A percentile compares a stretch with the other conserved stretches of the same genome.
Conservation (phyloP, 2,797 vertebrate species). For the Gobio occitaniae region DNA sequence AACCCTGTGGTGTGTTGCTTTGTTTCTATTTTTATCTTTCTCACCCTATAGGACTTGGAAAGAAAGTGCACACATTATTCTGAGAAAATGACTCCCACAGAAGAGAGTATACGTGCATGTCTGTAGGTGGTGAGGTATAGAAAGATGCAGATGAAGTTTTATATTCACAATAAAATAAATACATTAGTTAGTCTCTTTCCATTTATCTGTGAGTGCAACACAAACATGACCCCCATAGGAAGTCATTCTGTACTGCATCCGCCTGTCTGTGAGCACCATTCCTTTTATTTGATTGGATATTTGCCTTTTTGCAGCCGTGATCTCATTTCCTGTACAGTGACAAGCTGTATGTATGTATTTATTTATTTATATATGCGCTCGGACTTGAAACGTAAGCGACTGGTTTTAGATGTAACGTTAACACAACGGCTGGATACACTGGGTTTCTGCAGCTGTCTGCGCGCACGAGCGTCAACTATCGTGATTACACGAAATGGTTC, state of each 20-base stretch:
- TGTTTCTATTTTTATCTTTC: background rate
- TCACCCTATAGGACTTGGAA: background rate
- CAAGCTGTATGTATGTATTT: background rate
- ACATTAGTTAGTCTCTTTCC: background rate
- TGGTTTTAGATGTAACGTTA: background rate
- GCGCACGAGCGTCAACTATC: background rate
- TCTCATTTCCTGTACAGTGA: conserved; percentile 57
- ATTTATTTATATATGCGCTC: background rate
- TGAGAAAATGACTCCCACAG: background rate
- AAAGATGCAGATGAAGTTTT: background rate
- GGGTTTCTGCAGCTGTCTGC: background rate
- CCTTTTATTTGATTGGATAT: conserved; percentile 45
- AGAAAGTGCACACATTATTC: background rate
- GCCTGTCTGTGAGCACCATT: background rate
- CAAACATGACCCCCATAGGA: background rate
- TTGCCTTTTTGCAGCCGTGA: conserved; percentile 28
- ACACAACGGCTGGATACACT: background rate
- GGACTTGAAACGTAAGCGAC: background rate
- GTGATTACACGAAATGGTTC: background rate
- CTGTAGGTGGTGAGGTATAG: background rate
- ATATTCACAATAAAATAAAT: background rate
- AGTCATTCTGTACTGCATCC: background rate
- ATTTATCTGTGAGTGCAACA: background rate
- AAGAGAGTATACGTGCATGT: background rate
- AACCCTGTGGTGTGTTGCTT: background rate